Percentiles rank a stretch among this genome's conserved stretches.
phyloP scores from a whole-genome alignment of 1,140 invertebrate species.

The Monochamus saltuarius region DNA sequence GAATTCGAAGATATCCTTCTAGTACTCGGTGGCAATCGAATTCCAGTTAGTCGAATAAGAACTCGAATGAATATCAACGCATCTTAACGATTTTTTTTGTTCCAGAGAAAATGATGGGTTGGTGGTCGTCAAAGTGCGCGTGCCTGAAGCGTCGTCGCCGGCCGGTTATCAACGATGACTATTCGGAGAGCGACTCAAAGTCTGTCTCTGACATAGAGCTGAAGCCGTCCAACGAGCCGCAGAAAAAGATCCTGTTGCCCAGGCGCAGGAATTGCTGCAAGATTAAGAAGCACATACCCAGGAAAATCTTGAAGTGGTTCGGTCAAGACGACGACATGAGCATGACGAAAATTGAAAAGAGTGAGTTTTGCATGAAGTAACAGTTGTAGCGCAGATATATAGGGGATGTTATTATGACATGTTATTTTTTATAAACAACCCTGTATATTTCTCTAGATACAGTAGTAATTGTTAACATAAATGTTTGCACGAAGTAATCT shows the following conservation, averaged over 20 bases:
- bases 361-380: slow-evolving; percentile 56
- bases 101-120: slow-evolving; percentile 16
- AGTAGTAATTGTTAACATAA: too few relatives aligned
- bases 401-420: not conserved
- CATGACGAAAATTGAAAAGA: slow-evolving; percentile 69
- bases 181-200: slow-evolving; percentile 28
- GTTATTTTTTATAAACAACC: too few relatives aligned
- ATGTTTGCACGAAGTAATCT: too few relatives aligned
- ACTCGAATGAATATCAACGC: too few relatives aligned
- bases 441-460: too few relatives aligned
- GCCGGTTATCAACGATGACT: slow-evolving; percentile 30
- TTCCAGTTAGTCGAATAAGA: too few relatives aligned
- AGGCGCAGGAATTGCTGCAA: slow-evolving; percentile 25
- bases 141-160: slow-evolving; percentile 28
- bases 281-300: slow-evolving; percentile 31
- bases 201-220: slow-evolving; percentile 27
- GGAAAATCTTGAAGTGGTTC: slow-evolving; percentile 36
- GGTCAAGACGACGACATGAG: slow-evolving; percentile 56
- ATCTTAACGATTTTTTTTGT: not conserved
- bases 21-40: too few relatives aligned
- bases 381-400: not conserved
- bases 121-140: slow-evolving; percentile 26
- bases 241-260: slow-evolving; percentile 14
- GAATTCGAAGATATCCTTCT: too few relatives aligned
- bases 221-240: slow-evolving; percentile 8